Percentiles rank a stretch among this genome's conserved stretches.
Conservation (phyloP, 2,113 vertebrate species). For the Seriola aureovittata region DNA sequence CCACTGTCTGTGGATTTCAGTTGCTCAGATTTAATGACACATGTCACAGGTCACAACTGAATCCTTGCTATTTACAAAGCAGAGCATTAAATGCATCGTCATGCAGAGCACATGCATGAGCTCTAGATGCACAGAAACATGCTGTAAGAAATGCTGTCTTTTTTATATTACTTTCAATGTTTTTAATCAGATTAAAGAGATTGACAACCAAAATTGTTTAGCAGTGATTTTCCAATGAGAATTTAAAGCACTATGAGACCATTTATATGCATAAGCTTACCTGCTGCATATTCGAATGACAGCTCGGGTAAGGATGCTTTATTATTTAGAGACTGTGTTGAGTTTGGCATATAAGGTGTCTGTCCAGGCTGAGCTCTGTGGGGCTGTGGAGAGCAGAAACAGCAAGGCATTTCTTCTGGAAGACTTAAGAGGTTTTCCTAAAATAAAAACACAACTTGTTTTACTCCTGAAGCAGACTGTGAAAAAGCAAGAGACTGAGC, state of each 20-base stretch:
- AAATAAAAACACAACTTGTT: slow-evolving; percentile 19
- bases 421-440: slow-evolving; percentile 9
- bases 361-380: slow-evolving; percentile 1
- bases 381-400: not conserved
- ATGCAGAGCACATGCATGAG: no score
- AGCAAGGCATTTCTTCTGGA: not conserved
- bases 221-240: not conserved
- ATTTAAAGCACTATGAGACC: not conserved
- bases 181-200: not conserved
- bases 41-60: not conserved
- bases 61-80: not conserved
- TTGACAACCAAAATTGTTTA: not conserved
- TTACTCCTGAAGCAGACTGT: slow-evolving; percentile 6
- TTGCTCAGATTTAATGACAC: no score
- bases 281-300: slow-evolving; percentile 28
- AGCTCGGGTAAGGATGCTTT: slow-evolving; percentile 38
- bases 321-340: slow-evolving; percentile 51
- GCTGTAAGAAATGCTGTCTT: not conserved
- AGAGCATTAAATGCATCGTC: not conserved
- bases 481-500: slow-evolving; percentile 24
- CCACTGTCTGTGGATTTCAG: no score
- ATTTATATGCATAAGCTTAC: not conserved
- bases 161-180: not conserved
- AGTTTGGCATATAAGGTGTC: slow-evolving; percentile 1
- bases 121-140: not conserved